phyloP scores from a whole-genome alignment of 2,797 vertebrate genomes.

The Hephaestus fuliginosus region DNA sequence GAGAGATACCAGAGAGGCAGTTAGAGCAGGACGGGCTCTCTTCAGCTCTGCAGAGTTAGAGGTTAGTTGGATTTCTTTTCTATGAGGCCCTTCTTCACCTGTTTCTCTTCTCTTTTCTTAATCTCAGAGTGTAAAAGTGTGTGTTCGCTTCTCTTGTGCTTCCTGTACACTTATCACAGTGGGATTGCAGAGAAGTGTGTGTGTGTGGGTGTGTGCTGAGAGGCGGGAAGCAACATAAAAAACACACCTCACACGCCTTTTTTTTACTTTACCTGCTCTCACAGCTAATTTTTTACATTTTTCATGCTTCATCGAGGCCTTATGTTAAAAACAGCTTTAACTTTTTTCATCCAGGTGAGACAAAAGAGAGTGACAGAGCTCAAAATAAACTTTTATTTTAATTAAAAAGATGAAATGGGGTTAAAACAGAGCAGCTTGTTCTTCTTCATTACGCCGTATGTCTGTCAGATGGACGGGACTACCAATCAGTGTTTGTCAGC shows the following conservation, averaged over 20 bases:
- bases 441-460: conserved; percentile 19
- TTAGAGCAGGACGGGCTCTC: conserved; percentile 16
- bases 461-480: conserved; percentile 35
- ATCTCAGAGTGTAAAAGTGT: conserved; percentile 1
- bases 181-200: conserved; percentile 11
- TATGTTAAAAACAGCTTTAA: conserved; percentile 8
- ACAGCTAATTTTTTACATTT: neutral
- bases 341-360: conserved; percentile 12
- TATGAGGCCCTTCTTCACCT: no score
- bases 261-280: neutral
- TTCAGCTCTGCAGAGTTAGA: conserved; percentile 12
- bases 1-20: conserved; percentile 44
- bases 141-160: conserved; percentile 24
- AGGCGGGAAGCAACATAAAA: neutral
- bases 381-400: neutral
- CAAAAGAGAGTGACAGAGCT: neutral
- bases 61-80: conserved; percentile 39
- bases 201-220: neutral
- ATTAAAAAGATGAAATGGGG: no score
- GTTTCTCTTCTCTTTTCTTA: neutral
- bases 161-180: conserved; percentile 41
- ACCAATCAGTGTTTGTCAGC: conserved; percentile 64
- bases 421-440: no score
- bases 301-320: neutral
- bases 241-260: neutral